Conservation (phyloP, 2,113 vertebrate species). For the Calyptomena viridis region DNA sequence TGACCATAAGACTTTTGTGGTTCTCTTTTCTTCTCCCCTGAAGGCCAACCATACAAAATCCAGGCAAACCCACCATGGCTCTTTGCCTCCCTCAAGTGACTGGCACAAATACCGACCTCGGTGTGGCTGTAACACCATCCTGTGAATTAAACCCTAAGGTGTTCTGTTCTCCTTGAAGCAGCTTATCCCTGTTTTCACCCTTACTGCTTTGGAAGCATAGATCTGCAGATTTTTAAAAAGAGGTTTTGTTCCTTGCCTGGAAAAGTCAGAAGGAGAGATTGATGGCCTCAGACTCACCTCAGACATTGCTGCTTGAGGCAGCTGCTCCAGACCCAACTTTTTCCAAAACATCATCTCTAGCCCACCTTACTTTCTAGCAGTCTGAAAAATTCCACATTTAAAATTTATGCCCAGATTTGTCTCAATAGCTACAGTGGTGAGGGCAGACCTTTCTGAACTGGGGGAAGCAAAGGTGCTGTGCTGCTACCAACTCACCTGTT, state of each 20-base stretch:
- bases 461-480: not conserved
- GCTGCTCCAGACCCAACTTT: not conserved
- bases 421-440: not conserved
- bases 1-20: not conserved
- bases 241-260: not conserved
- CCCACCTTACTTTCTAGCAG: not conserved
- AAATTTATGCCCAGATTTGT: fast-evolving
- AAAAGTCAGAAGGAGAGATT: not conserved
- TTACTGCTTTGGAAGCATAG: not conserved
- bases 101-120: not conserved
- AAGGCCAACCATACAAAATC: not conserved
- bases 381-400: not conserved
- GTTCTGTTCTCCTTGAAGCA: not conserved
- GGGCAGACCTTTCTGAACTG: not conserved
- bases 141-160: not conserved
- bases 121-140: not conserved
- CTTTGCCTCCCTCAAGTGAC: slow-evolving; percentile 55
- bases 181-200: fast-evolving
- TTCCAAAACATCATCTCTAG: not conserved
- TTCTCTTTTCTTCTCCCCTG: not conserved
- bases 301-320: not conserved
- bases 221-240: not conserved
- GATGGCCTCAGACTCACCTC: not conserved
- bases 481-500: not conserved
- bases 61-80: not conserved